A percentile compares a stretch with the other conserved stretches of the same genome.
phyloP scores from a whole-genome alignment of 2,113 vertebrate genomes.

The Procapra przewalskii region DNA sequence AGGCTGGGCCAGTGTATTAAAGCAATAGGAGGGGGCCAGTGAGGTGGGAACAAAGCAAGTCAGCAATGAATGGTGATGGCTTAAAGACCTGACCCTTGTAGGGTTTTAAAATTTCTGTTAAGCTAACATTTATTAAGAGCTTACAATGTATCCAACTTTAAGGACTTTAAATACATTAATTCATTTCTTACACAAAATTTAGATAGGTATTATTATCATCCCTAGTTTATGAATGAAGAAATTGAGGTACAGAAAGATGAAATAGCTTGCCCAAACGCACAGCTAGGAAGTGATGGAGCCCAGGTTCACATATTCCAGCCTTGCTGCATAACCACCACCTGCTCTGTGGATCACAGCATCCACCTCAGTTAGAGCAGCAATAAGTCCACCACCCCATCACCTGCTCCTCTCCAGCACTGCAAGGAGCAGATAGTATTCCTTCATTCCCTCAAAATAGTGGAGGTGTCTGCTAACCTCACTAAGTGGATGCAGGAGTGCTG shows the following conservation, averaged over 20 bases:
- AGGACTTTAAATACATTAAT: not conserved
- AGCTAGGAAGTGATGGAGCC: not conserved
- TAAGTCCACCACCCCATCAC: fast-evolving
- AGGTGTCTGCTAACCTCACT: too few species aligned
- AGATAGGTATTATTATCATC: not conserved
- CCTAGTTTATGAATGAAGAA: not conserved
- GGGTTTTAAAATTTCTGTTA: not conserved
- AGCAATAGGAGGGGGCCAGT: not conserved
- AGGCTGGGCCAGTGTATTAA: not conserved
- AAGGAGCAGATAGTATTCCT: not conserved
- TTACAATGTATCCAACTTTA: not conserved
- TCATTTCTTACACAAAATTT: not conserved
- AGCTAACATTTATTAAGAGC: not conserved
- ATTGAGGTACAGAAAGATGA: not conserved
- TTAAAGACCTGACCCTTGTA: not conserved
- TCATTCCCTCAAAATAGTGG: not conserved
- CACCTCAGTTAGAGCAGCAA: not conserved
- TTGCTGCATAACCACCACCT: not conserved
- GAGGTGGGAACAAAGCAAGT: not conserved
- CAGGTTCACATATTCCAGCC: not conserved
- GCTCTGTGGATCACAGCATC: not conserved
- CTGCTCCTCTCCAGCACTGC: not conserved
- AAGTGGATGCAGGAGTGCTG: fast-evolving
- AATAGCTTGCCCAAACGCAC: not conserved
- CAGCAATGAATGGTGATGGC: not conserved